These are phyloP conservation scores for Mesorhabditis spiculigera DNA, from an alignment of 2,888 invertebrate species.

Conservation along the genomic window DNA sequence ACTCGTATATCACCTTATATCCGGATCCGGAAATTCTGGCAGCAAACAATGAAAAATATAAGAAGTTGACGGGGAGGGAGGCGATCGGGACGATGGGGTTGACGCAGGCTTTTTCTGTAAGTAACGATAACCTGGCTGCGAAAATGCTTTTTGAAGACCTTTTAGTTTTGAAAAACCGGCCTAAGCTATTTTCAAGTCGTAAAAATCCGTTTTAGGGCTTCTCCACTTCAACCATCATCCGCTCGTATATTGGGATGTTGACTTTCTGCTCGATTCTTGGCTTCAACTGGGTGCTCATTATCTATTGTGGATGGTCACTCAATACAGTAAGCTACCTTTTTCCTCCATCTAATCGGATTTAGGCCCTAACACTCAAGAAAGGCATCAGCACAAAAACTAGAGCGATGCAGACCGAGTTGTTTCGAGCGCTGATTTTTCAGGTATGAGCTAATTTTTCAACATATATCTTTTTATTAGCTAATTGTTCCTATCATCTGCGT, in stretches of 20 bases:
- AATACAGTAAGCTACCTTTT: background rate
- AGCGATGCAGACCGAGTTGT: background rate
- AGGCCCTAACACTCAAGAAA: background rate
- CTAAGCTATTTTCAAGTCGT: too few relatives aligned
- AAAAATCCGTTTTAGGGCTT: too few relatives aligned
- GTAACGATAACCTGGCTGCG: too few relatives aligned
- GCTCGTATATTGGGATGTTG: background rate
- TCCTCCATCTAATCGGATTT: too few relatives aligned
- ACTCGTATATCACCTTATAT: background rate
- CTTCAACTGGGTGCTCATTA: background rate
- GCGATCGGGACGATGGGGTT: background rate
- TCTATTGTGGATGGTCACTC: background rate
- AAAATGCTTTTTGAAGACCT: too few relatives aligned
- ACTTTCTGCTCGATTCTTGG: background rate
- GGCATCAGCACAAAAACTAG: background rate
- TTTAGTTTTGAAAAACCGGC: too few relatives aligned
- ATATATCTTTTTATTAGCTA: background rate
- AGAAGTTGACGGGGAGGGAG: background rate
- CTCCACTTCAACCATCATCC: background rate
- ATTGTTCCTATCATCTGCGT: background rate
- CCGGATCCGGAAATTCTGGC: background rate
- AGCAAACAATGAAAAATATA: background rate
- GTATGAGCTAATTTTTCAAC: background rate
- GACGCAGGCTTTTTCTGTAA: background rate
- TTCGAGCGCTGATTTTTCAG: constrained; percentile 3